Conservation (phyloP, 2,888 invertebrate genomes). For the Drosophila lutescens region DNA sequence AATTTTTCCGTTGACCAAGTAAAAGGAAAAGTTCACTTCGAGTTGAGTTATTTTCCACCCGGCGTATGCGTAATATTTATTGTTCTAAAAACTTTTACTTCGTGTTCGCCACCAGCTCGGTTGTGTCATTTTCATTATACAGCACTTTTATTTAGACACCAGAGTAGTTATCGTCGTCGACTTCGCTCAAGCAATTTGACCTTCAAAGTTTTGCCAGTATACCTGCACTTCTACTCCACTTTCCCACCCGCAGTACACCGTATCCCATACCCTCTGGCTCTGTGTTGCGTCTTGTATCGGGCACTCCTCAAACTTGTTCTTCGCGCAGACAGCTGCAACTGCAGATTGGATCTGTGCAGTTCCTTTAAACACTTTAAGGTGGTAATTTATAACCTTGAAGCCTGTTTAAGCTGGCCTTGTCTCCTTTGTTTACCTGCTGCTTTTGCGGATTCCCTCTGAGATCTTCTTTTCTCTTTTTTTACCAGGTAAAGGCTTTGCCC, state of each 20-base stretch:
- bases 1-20: slow-evolving; percentile 12
- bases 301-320: slow-evolving; percentile 34
- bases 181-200: slow-evolving; percentile 42
- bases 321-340: slow-evolving; percentile 14
- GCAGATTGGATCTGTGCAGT: slow-evolving; percentile 16
- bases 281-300: slow-evolving; percentile 22
- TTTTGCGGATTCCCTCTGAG: slow-evolving; percentile 4
- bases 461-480: slow-evolving; percentile 10
- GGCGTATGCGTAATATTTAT: slow-evolving; percentile 58
- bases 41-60: slow-evolving; percentile 31
- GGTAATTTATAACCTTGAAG: slow-evolving; percentile 70
- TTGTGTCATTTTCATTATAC: slow-evolving; percentile 30
- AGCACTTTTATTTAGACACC: slow-evolving; percentile 32
- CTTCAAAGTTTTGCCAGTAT: slow-evolving; percentile 43
- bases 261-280: background rate
- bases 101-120: background rate
- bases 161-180: slow-evolving; percentile 25
- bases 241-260: background rate
- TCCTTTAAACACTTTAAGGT: slow-evolving; percentile 50
- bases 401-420: slow-evolving; percentile 66
- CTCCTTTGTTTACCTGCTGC: slow-evolving; percentile 28
- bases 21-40: slow-evolving; percentile 37
- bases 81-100: slow-evolving; percentile 48
- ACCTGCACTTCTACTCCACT: slow-evolving; percentile 20
- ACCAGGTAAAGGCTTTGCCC: slow-evolving; percentile 28